Percentiles rank a stretch among this genome's conserved stretches.
Evolutionary conservation across 2,888 invertebrate species (phyloP).

Genomic region (Zygaena filipendulae): DNA sequence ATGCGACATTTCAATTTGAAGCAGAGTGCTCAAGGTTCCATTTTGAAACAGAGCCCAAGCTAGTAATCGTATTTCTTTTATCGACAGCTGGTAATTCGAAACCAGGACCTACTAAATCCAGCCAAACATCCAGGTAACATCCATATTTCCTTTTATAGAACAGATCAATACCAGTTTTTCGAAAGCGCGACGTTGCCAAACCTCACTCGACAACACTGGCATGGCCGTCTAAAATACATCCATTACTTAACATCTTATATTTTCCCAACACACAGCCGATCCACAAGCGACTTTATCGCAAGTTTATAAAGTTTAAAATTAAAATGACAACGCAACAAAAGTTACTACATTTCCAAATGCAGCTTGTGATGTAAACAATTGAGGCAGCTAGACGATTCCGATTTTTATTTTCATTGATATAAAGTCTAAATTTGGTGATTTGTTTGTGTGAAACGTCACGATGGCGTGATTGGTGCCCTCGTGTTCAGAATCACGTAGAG

Average conservation of each 20-base stretch:
- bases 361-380: constrained; percentile 18
- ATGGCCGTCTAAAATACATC: not conserved
- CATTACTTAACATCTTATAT: not conserved
- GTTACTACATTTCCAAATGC: constrained; percentile 17
- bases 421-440: constrained; percentile 5
- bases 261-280: not conserved
- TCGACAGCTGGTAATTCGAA: no score
- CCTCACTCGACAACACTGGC: constrained; percentile 31
- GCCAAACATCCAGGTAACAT: constrained; percentile 23
- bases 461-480: constrained; percentile 16
- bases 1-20: no score
- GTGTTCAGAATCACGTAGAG: constrained; percentile 26
- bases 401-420: no score
- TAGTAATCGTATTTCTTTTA: no score
- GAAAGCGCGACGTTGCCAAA: constrained; percentile 36
- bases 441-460: constrained; percentile 9
- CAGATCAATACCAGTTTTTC: constrained; percentile 36
- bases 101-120: no score
- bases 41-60: no score
- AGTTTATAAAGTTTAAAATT: not conserved
- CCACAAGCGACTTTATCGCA: not conserved
- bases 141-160: constrained; percentile 34
- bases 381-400: no score
- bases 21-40: no score
- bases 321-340: not conserved